Evolutionary conservation across 2,888 invertebrate species (phyloP), one percentile per base, ranked within the genome.

Genomic region (Pachycephus smyrnensis): DNA sequence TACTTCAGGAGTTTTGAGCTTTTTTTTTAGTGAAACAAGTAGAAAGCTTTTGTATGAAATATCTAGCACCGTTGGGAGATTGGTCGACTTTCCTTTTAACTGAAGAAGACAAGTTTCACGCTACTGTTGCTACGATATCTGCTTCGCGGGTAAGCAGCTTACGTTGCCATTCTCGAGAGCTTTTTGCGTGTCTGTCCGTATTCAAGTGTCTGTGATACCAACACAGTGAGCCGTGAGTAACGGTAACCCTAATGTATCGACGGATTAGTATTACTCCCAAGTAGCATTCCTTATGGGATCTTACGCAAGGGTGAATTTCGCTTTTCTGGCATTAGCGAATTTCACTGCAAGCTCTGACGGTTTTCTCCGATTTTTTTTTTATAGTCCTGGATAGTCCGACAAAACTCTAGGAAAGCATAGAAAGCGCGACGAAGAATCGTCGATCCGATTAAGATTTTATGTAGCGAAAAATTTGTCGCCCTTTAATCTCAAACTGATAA

Each of bases 171-270:
- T 55, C 40, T 15, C 40, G 23, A 55, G 15, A 55, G 40, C 40
- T 55, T 55, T 55, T 6, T 23, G 9, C 40, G 23, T 23, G 40
- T 55, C 40, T 55, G 23, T 55, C 9, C 40, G 40, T 55, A 55
- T 23, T 15, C 40, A 55, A 55, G 15, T 15, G 15, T 55, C 40
- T 55, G 40, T 23, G 40, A 55, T 23, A 55, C 40, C 23, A 55
- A 55, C 40, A 55, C 40, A 55, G 40, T 55, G 40, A 55, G 6
- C 40, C 23, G 40, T 55, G 40, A 32, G 71, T 76, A 77, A 73
- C 76, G 75, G 81, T 81, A 82, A 82, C 80, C 75, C 80, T 81
- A 80, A 82, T 81, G 80, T 81, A 82, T 82, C 80, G 82, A 82
- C 77, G 82, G 82, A 82, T 82, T 80, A 82, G 79, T 69, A 55